Percentiles rank a stretch among this genome's conserved stretches.
Evolutionary conservation across 2,797 vertebrate species (phyloP).

Genomic region (Sylvilagus floridanus): DNA sequence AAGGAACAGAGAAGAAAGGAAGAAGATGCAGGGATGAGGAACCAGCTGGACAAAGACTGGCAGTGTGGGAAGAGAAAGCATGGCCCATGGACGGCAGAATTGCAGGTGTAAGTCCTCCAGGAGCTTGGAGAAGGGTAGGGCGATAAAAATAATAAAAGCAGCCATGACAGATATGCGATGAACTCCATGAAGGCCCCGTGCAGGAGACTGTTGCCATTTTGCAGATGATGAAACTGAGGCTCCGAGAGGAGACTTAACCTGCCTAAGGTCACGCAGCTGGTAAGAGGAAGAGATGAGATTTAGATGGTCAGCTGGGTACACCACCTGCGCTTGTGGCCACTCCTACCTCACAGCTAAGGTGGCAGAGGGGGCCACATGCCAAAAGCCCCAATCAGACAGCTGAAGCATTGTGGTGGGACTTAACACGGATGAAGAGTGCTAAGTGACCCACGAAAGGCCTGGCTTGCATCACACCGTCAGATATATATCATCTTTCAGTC

Average conservation of each 20-base stretch:
- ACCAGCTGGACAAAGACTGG: neutral
- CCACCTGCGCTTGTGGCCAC: neutral
- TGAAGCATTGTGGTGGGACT: neutral
- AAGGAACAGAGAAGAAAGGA: neutral
- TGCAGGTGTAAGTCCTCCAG: neutral
- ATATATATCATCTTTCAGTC: neutral
- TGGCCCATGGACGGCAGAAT: too few species aligned
- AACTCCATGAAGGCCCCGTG: neutral
- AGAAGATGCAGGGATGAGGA: neutral
- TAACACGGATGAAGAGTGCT: neutral
- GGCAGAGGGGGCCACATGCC: neutral
- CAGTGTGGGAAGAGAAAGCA: neutral
- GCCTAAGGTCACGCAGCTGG: neutral
- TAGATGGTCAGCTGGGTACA: neutral
- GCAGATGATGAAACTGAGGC: neutral
- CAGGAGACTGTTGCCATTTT: neutral
- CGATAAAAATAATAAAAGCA: neutral
- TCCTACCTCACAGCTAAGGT: neutral
- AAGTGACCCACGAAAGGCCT: neutral
- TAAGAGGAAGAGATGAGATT: neutral
- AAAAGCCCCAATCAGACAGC: neutral
- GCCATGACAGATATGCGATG: neutral
- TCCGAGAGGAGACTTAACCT: neutral
- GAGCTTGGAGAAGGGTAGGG: neutral
- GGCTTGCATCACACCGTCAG: accelerated